Percentiles rank a stretch among this genome's conserved stretches.
phyloP scores from a whole-genome alignment of 2,797 vertebrate species.

The Spea hammondii region DNA sequence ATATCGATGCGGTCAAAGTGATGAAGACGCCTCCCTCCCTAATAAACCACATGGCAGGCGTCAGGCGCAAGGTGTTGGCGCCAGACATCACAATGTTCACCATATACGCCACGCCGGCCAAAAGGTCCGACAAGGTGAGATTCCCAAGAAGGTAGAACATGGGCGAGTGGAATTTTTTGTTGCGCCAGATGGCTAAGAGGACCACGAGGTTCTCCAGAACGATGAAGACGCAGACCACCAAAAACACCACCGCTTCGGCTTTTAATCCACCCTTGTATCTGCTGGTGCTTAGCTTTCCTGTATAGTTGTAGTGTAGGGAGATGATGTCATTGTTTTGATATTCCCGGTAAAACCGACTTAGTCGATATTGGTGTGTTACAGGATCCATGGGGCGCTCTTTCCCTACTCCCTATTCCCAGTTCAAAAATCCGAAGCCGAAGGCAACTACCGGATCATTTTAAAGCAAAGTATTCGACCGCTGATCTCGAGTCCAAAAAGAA shows the following conservation, averaged over 20 bases:
- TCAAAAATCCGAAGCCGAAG: background rate
- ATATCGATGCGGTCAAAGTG: conserved; percentile 81
- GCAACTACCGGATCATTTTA: conserved; percentile 10
- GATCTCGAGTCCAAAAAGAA: background rate
- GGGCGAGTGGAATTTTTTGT: conserved; percentile 86
- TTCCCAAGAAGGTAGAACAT: conserved; percentile 91
- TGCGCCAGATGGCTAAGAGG: conserved; percentile 79
- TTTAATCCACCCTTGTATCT: conserved; percentile 75
- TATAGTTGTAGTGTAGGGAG: conserved; percentile 80
- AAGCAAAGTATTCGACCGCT: background rate
- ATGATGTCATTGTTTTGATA: conserved; percentile 74
- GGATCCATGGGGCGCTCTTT: conserved; percentile 18
- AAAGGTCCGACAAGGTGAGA: conserved; percentile 82
- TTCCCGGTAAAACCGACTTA: conserved; percentile 63
- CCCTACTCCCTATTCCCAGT: background rate
- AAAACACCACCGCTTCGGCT: conserved; percentile 71
- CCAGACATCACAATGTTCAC: conserved; percentile 85
- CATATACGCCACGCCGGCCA: conserved; percentile 84
- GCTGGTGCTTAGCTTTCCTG: conserved; percentile 75
- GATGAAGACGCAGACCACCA: conserved; percentile 81
- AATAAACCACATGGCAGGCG: conserved; percentile 82
- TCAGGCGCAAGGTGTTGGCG: conserved; percentile 76
- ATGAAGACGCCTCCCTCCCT: conserved; percentile 87
- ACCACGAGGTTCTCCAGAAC: conserved; percentile 84
- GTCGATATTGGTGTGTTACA: conserved; percentile 16